Conservation (phyloP, 2,797 vertebrate species). For the Chaetodon trifasciatus region DNA sequence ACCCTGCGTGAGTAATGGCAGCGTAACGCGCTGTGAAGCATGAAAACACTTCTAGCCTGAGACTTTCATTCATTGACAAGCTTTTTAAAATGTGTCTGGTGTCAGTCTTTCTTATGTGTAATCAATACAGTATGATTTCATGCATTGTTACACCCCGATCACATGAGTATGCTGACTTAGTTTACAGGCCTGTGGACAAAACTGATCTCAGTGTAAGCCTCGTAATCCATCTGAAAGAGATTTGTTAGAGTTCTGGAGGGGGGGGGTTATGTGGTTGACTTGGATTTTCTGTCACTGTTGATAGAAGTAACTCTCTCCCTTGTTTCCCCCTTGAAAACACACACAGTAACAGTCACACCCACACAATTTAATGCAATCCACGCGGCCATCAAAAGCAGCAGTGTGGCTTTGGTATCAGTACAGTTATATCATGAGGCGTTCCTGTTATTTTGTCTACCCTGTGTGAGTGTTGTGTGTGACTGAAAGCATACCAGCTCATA, state of each 20-base stretch:
- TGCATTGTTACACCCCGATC: neutral
- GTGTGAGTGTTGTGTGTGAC: neutral
- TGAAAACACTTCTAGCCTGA: no score
- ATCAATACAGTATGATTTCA: neutral
- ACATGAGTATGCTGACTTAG: slow-evolving; percentile 15
- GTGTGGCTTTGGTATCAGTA: no score
- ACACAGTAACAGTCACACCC: neutral
- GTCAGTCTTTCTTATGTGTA: neutral
- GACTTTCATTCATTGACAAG: neutral
- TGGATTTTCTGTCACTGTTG: slow-evolving; percentile 8
- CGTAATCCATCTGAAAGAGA: slow-evolving; percentile 34
- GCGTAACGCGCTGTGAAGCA: neutral
- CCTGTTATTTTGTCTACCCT: neutral
- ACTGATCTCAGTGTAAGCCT: neutral
- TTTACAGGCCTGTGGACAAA: neutral
- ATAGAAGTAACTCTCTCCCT: neutral
- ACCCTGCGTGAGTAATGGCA: neutral
- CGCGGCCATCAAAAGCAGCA: no score
- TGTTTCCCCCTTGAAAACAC: neutral
- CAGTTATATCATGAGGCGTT: neutral
- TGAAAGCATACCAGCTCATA: slow-evolving; percentile 4
- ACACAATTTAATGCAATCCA: neutral
- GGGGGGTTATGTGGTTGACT: slow-evolving; percentile 1
- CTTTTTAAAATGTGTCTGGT: neutral
- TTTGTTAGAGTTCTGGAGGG: neutral